Evolutionary conservation across 2,113 vertebrate genomes (phyloP).

Genomic region (Pogona vitticeps): DNA sequence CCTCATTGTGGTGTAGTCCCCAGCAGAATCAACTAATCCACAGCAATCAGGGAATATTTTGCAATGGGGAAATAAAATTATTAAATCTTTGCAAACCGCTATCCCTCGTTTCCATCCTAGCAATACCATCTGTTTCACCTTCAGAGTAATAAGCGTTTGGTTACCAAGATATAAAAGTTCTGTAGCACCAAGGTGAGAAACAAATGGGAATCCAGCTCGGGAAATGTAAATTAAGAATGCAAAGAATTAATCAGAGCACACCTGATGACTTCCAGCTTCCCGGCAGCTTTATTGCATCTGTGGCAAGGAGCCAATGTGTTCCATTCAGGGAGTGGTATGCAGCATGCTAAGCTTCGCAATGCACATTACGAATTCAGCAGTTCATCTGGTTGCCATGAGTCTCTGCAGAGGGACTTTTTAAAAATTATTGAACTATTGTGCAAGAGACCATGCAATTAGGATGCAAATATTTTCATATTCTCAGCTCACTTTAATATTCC

Average conservation of each 20-base stretch:
- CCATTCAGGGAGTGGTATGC: slow-evolving; percentile 3
- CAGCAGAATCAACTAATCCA: rapidly evolving
- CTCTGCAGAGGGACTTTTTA: slow-evolving; percentile 5
- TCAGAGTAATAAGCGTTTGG: slow-evolving; percentile 45
- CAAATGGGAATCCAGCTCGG: background rate
- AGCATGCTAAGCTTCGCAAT: slow-evolving; percentile 36
- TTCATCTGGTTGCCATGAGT: slow-evolving; percentile 20
- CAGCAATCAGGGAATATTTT: slow-evolving; percentile 32
- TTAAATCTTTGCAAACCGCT: background rate
- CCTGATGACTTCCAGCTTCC: background rate
- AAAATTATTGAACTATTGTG: slow-evolving; percentile 15
- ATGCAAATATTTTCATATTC: slow-evolving; percentile 12
- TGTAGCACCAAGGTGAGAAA: slow-evolving; percentile 31
- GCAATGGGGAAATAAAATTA: background rate
- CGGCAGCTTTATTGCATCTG: slow-evolving; percentile 2
- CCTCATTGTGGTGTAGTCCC: background rate
- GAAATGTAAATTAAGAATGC: background rate
- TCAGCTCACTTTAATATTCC: slow-evolving; percentile 17
- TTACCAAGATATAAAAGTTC: slow-evolving; percentile 55
- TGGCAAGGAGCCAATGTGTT: background rate
- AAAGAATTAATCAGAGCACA: background rate
- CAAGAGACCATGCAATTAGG: slow-evolving; percentile 46
- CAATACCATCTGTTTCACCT: slow-evolving; percentile 34
- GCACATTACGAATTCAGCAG: slow-evolving; percentile 52
- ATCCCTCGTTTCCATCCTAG: slow-evolving; percentile 45